Evolutionary conservation across 2,888 invertebrate genomes (phyloP).

Genomic region (Philaethria dido): DNA sequence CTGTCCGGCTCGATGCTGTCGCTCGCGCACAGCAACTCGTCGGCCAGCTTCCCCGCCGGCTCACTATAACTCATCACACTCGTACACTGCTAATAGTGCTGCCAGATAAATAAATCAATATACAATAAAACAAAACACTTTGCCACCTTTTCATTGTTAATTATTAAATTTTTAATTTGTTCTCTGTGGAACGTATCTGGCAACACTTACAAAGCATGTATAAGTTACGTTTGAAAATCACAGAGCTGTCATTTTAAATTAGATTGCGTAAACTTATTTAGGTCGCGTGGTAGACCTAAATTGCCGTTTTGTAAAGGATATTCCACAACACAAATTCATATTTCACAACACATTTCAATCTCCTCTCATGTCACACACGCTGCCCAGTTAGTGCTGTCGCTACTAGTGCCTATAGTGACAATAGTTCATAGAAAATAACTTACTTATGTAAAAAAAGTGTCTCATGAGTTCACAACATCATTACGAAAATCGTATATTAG

Average conservation of each 20-base stretch:
- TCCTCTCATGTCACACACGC: conserved; percentile 27
- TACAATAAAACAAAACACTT: background rate
- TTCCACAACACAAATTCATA: conserved; percentile 6
- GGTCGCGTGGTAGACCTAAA: background rate
- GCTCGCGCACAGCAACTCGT: conserved; percentile 97
- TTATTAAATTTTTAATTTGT: background rate
- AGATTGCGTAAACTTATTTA: conserved; percentile 16
- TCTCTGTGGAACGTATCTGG: conserved; percentile 10
- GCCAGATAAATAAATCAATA: conserved; percentile 2
- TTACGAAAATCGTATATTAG: conserved; percentile 12
- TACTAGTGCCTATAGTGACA: conserved; percentile 31
- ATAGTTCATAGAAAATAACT: conserved; percentile 14
- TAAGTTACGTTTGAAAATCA: conserved; percentile 14
- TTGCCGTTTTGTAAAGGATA: conserved; percentile 10
- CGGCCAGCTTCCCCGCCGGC: conserved; percentile 94
- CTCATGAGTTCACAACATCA: conserved; percentile 17
- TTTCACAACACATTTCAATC: conserved; percentile 17
- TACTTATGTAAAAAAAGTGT: conserved; percentile 15
- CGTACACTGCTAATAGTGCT: conserved; percentile 25
- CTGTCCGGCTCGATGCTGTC: conserved; percentile 97
- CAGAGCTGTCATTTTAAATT: conserved; percentile 4
- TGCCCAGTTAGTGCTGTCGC: conserved; percentile 40
- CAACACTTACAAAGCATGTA: conserved; percentile 20
- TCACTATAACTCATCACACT: conserved; percentile 81
- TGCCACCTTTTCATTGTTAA: background rate